Evolutionary conservation across 2,113 vertebrate genomes (phyloP).

Genomic region (Anseranas semipalmata): DNA sequence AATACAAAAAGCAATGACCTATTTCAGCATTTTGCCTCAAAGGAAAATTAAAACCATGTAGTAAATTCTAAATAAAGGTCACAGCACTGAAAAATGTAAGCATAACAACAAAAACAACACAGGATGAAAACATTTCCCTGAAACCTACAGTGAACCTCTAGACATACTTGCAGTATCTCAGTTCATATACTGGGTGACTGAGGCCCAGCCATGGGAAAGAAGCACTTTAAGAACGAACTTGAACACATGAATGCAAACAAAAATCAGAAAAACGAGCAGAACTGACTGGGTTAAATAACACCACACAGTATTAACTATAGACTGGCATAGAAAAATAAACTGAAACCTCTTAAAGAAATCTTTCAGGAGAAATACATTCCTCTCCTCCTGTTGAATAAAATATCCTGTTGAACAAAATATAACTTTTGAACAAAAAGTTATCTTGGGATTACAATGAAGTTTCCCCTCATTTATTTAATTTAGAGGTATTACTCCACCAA

Average conservation of each 20-base stretch:
- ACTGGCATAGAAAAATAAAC: conserved; percentile 39
- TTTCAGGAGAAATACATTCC: background rate
- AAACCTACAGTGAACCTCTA: background rate
- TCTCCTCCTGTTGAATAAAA: background rate
- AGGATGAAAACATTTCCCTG: background rate
- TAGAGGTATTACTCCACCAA: background rate
- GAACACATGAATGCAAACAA: background rate
- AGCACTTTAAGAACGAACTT: background rate
- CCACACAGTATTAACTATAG: background rate
- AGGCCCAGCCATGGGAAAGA: background rate
- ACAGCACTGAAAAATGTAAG: background rate
- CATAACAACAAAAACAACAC: background rate
- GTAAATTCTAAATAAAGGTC: background rate
- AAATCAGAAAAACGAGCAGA: background rate
- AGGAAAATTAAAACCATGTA: background rate
- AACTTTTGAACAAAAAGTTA: too few species aligned
- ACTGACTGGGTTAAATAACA: background rate
- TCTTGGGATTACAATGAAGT: background rate
- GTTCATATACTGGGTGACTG: background rate
- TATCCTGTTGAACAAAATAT: too few species aligned
- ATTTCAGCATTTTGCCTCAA: background rate
- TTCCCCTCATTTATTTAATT: background rate
- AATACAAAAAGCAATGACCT: background rate
- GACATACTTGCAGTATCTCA: background rate
- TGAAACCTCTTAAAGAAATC: background rate